Percentiles rank a stretch among this genome's conserved stretches.
Conservation (phyloP, 2,888 invertebrate species). For the Thereva nobilitata region DNA sequence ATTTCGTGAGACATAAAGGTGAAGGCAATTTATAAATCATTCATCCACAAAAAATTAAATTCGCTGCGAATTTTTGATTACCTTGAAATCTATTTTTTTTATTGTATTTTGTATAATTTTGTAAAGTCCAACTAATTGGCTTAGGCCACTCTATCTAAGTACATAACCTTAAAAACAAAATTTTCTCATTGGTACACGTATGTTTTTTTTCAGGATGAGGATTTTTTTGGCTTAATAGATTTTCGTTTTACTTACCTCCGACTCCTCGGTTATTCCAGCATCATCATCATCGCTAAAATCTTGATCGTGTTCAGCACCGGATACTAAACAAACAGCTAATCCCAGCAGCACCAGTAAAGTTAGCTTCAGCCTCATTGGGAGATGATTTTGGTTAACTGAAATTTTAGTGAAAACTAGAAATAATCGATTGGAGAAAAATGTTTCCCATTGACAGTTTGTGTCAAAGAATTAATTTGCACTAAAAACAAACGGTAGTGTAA, state of each 20-base stretch:
- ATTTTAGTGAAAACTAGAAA: conserved; percentile 18
- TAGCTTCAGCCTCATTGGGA: conserved; percentile 36
- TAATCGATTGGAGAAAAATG: conserved; percentile 21
- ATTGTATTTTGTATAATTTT: too few species aligned
- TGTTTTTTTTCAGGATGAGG: too few species aligned
- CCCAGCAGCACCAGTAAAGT: conserved; percentile 28
- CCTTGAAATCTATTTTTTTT: too few species aligned
- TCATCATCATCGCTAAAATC: conserved; percentile 23
- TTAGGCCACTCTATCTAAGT: too few species aligned
- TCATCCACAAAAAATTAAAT: too few species aligned
- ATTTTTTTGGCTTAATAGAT: too few species aligned
- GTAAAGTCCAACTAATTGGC: too few species aligned
- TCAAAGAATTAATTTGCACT: conserved; percentile 1
- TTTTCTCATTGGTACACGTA: too few species aligned
- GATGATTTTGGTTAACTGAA: conserved; percentile 2
- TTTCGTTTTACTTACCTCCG: conserved; percentile 19
- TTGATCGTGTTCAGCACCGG: background rate
- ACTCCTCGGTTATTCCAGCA: conserved; percentile 6
- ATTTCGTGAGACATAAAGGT: too few species aligned
- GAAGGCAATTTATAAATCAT: too few species aligned
- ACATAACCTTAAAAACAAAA: too few species aligned
- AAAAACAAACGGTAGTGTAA: background rate
- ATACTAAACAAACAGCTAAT: conserved; percentile 16
- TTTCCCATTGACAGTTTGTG: background rate
- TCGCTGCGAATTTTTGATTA: too few species aligned